phyloP scores from a whole-genome alignment of 2,888 invertebrate species.

The Therioaphis trifolii region DNA sequence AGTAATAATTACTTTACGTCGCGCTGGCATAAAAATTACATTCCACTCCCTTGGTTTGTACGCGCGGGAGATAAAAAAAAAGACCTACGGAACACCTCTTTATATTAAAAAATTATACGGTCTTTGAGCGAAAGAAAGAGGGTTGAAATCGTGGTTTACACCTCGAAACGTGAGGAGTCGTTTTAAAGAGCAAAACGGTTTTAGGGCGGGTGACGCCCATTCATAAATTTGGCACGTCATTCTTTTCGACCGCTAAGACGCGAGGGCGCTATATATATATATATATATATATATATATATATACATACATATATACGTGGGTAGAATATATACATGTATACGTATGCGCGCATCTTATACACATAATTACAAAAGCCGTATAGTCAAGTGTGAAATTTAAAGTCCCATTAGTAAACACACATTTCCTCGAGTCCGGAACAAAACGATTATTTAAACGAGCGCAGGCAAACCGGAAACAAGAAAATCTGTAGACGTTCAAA shows the following conservation, averaged over 20 bases:
- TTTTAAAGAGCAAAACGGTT: constrained; percentile 41
- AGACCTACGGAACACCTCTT: not conserved
- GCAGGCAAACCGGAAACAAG: not conserved
- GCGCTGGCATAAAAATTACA: constrained; percentile 16
- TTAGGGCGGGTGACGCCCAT: constrained; percentile 37
- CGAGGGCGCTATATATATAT: not conserved
- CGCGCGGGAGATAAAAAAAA: not conserved
- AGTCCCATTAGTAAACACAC: not conserved
- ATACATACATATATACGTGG: not conserved
- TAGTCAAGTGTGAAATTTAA: constrained; percentile 11
- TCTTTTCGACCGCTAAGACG: constrained; percentile 40
- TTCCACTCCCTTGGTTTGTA: not conserved
- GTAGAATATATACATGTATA: no score
- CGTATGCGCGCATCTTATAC: not conserved
- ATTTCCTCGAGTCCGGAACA: not conserved
- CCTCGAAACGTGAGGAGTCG: constrained; percentile 40
- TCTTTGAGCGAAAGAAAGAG: constrained; percentile 7
- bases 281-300: not conserved
- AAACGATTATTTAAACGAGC: constrained; percentile 15
- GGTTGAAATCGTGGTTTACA: constrained; percentile 39
- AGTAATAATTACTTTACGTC: constrained; percentile 24
- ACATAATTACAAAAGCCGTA: constrained; percentile 39
- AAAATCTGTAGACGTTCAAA: constrained; percentile 6
- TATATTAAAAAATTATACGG: constrained; percentile 59
- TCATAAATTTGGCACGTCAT: constrained; percentile 55